Evolutionary conservation across 2,113 vertebrate species (phyloP).

Genomic region (Phocoena phocoena): DNA sequence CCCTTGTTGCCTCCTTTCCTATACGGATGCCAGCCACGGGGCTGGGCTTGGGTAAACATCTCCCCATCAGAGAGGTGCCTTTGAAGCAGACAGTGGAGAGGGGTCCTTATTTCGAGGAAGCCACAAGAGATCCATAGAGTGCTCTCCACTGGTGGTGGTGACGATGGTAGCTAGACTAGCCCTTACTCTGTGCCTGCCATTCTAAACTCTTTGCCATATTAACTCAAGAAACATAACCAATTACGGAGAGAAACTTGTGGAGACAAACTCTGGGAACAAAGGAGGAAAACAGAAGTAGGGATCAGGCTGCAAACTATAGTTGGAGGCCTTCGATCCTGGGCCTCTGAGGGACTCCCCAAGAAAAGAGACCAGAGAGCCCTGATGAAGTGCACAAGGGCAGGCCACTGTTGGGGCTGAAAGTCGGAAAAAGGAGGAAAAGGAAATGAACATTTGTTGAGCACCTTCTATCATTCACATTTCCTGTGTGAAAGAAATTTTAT

Average conservation of each 20-base stretch:
- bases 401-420: neutral
- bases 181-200: neutral
- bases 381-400: neutral
- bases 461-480: neutral
- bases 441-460: neutral
- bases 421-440: neutral
- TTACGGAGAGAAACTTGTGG: neutral
- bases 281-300: neutral
- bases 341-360: neutral
- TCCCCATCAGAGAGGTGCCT: neutral
- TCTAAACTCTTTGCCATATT: neutral
- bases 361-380: neutral
- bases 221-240: neutral
- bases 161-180: neutral
- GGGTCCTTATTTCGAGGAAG: neutral
- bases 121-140: neutral
- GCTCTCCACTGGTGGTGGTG: fast-evolving
- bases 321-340: neutral
- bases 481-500: neutral
- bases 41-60: neutral
- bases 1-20: neutral
- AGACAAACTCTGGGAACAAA: neutral
- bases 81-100: neutral
- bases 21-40: neutral
- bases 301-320: neutral